Base-by-base conservation (phyloP, 2,797 vertebrate species). In the Platalea minor region DNA sequence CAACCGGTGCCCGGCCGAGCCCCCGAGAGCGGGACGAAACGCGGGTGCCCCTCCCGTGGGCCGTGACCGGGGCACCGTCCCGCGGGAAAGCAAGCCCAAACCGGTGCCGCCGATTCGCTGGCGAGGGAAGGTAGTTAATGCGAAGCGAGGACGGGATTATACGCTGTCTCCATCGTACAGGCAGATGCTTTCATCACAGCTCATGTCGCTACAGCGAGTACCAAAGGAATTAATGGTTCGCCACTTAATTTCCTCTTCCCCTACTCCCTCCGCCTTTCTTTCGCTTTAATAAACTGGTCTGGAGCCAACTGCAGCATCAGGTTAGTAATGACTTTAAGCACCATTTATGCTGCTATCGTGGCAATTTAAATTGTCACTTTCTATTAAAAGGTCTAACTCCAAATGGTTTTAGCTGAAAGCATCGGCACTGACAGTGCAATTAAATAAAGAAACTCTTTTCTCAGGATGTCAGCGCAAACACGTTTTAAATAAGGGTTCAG, bases 311-410 rank as follows among this genome's bases (percentile, higher is more conserved):
- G 96, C 83, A 89, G 91, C 97, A 95, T 97, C 97, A 97, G 97
- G 96, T 97, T 97, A 82, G 97, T 96, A 98, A 97, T 97, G 97
- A 97, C 97, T 97, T 97, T 97, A 97, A 98, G 97, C 97, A 97
- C 97, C 97, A 97, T 96, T 97, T 98, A 97, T 68, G 92, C 96
- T 83, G 96, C 97, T 97, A 95, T 92, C n/a, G 51, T 88, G 88
- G 97, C 97, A 98, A 98, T 98, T 98, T 97, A 97, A 98, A 96
- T 97, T 98, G 98, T 98, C 98, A 97, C 97, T 98, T 98, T 97
- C 97, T 98, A 98, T 98, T 98, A 98, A 98, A 98, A 98, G 98
- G 97, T 98, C 98, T 97, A 97, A 97, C 96, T 98, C 97, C 93
- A 96, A 97, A 95, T 88, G 95, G 97, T 92, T 98, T 98, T 95